Evolutionary conservation across 2,888 invertebrate species (phyloP).

Genomic region (Biston betularia): DNA sequence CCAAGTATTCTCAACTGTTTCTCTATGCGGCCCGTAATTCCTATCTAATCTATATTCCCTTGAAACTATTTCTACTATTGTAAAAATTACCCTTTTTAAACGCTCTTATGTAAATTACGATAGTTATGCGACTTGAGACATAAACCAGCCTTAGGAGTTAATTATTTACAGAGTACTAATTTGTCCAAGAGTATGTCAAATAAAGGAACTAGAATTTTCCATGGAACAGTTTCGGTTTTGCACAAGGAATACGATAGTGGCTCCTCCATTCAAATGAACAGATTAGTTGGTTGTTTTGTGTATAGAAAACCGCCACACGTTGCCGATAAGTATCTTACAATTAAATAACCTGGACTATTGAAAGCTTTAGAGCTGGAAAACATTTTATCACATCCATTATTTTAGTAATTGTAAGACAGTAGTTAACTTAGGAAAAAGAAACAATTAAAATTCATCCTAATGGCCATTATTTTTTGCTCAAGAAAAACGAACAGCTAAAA

Average conservation of each 20-base stretch:
- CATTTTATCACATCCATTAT: not conserved
- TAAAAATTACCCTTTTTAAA: not conserved
- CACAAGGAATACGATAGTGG: no score
- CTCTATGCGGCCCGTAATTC: not conserved
- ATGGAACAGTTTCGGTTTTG: no score
- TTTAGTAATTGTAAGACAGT: not conserved
- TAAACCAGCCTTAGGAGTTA: not conserved
- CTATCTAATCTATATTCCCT: not conserved
- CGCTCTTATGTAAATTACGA: not conserved
- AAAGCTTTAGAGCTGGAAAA: not conserved
- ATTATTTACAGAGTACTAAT: not conserved
- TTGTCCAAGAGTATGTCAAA: no score
- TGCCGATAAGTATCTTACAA: not conserved
- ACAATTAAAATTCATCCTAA: no score
- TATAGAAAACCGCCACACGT: no score
- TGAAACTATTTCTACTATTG: not conserved
- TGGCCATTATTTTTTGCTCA: no score
- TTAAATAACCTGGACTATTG: not conserved
- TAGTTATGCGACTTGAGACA: conserved; percentile 1
- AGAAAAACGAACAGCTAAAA: no score
- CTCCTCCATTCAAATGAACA: no score
- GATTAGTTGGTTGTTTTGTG: no score
- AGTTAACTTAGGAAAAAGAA: no score
- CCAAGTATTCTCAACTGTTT: no score
- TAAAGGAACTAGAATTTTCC: no score